Conservation (phyloP, 2,888 invertebrate genomes). For the Drosophila multiciliata region DNA sequence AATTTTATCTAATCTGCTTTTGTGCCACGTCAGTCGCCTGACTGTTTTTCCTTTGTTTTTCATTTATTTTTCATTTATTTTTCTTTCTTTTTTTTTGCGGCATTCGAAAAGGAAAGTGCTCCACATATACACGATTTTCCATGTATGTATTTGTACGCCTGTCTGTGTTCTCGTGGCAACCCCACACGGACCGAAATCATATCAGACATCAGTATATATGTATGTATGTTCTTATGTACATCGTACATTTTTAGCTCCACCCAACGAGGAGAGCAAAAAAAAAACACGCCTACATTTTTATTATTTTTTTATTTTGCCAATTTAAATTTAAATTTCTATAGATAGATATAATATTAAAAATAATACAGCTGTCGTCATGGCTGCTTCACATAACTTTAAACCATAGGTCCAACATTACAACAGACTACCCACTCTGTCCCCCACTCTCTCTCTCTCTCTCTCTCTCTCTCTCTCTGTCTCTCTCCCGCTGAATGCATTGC, state of each 20-base stretch:
- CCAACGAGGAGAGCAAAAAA: slow-evolving; percentile 28
- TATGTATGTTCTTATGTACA: background rate
- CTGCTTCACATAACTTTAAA: slow-evolving; percentile 60
- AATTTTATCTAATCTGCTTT: slow-evolving; percentile 37
- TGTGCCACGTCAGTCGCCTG: slow-evolving; percentile 27
- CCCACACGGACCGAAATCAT: slow-evolving; percentile 23
- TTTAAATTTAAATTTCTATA: slow-evolving; percentile 19
- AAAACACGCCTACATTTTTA: slow-evolving; percentile 9
- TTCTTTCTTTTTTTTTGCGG: slow-evolving; percentile 17
- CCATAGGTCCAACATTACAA: slow-evolving; percentile 35
- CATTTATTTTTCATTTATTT: slow-evolving; percentile 8
- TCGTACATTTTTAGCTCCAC: slow-evolving; percentile 40
- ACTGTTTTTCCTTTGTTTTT: slow-evolving; percentile 39
- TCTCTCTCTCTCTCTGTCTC: slow-evolving; percentile 1
- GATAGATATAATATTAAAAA: slow-evolving; percentile 4
- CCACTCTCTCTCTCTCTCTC: background rate
- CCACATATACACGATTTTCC: slow-evolving; percentile 2
- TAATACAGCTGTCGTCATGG: slow-evolving; percentile 65
- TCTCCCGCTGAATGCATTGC: slow-evolving; percentile 10
- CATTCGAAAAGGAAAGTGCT: slow-evolving; percentile 64
- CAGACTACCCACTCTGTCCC: background rate
- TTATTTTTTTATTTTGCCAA: slow-evolving; percentile 19
- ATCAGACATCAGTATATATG: slow-evolving; percentile 2
- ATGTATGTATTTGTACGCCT: background rate
- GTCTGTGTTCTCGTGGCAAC: slow-evolving; percentile 18